Conservation (phyloP, 2,888 invertebrate genomes). For the Icerya purchasi region DNA sequence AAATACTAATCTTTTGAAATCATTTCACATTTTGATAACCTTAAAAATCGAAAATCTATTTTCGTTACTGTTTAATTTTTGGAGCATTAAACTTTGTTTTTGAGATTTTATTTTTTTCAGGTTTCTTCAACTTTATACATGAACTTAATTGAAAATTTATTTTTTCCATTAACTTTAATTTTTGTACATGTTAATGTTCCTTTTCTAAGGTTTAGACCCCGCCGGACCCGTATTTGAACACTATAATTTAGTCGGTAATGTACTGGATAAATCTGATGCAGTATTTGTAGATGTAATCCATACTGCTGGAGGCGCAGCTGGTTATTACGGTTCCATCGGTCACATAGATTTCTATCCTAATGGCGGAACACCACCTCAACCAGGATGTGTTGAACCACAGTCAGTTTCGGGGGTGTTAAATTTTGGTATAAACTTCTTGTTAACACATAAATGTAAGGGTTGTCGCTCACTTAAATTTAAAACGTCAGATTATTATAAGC, state of each 20-base stretch:
- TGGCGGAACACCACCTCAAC: constrained; percentile 18
- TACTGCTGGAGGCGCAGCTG: constrained; percentile 21
- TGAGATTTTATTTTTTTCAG: no score
- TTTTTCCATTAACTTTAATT: neutral
- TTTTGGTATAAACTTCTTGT: no score
- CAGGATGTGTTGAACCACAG: constrained; percentile 12
- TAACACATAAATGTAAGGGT: no score
- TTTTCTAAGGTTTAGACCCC: constrained; percentile 14
- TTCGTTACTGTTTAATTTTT: no score
- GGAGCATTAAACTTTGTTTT: no score
- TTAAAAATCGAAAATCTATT: no score
- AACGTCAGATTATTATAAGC: no score
- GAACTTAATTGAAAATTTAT: no score
- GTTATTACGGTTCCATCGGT: constrained; percentile 20
- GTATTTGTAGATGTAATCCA: constrained; percentile 23
- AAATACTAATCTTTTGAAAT: no score
- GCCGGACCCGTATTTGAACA: constrained; percentile 15
- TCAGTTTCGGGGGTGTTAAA: constrained; percentile 6
- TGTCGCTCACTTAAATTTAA: no score
- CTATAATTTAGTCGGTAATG: constrained; percentile 1
- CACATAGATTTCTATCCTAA: constrained; percentile 23
- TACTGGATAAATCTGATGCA: constrained; percentile 19
- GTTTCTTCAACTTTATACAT: no score
- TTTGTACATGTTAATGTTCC: neutral
- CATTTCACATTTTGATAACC: no score